Percentiles rank a stretch among this genome's conserved stretches.
Conservation (phyloP, 2,797 vertebrate species). For the Darevskia mixta region DNA sequence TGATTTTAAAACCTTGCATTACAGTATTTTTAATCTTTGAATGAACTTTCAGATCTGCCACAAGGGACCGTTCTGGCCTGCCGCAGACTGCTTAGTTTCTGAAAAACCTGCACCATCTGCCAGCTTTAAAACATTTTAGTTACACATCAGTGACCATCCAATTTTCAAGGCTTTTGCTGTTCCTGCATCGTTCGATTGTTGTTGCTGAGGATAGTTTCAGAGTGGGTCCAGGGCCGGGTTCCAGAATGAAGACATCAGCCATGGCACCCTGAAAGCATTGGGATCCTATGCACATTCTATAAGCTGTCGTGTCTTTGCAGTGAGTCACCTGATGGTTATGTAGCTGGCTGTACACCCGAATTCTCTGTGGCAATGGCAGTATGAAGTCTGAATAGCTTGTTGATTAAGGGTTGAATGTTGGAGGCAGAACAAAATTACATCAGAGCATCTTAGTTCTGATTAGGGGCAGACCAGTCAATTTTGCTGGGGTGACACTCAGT, state of each 20-base stretch:
- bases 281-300: neutral
- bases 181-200: neutral
- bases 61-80: neutral
- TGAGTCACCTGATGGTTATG: neutral
- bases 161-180: neutral
- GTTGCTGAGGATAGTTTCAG: neutral
- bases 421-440: neutral
- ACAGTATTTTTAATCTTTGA: neutral
- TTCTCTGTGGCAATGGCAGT: neutral
- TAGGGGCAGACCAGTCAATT: too few species aligned
- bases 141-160: neutral
- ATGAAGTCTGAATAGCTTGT: neutral
- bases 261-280: neutral
- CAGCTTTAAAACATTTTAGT: neutral
- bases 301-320: neutral
- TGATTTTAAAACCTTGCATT: neutral
- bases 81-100: neutral
- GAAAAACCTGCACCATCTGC: slow-evolving; percentile 1
- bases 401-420: neutral
- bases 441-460: neutral
- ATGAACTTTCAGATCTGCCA: neutral
- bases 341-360: neutral
- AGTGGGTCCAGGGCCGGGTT: neutral
- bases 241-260: neutral
- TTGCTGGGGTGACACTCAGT: too few species aligned